Percentiles rank a stretch among this genome's conserved stretches.
Conservation (phyloP, 2,797 vertebrate species). For the Tauraco hartlaubi region DNA sequence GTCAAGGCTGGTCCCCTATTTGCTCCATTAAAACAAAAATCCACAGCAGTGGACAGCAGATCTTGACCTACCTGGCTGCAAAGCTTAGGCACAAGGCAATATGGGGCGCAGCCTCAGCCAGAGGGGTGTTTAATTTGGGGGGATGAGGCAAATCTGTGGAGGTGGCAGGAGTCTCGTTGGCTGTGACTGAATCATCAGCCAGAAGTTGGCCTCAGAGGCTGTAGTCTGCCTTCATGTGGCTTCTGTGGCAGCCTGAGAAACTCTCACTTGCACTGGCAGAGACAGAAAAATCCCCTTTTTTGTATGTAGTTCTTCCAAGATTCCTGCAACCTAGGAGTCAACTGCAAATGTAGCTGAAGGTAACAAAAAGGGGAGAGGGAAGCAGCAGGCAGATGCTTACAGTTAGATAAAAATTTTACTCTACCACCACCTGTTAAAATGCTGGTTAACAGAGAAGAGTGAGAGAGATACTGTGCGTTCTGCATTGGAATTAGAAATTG, state of each 20-base stretch:
- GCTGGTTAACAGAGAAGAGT: not conserved
- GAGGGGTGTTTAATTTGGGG: not conserved
- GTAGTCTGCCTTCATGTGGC: not conserved
- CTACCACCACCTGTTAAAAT: not conserved
- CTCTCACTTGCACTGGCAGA: not conserved
- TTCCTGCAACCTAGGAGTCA: not conserved
- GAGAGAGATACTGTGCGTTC: not conserved
- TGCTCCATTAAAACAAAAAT: not conserved
- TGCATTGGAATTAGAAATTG: not conserved
- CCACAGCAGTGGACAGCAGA: not conserved
- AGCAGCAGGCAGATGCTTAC: not conserved
- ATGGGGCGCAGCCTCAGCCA: not conserved
- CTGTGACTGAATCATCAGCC: not conserved
- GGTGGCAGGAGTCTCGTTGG: not conserved
- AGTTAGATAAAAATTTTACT: not conserved
- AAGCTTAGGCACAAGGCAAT: not conserved
- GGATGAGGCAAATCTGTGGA: not conserved
- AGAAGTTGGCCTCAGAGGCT: not conserved
- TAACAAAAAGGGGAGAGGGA: not conserved
- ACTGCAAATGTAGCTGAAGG: not conserved
- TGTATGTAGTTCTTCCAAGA: not conserved
- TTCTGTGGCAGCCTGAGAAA: not conserved
- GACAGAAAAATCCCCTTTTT: not conserved
- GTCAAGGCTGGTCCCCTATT: accelerated
- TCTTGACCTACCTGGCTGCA: not conserved